Base-by-base conservation (phyloP, 2,113 vertebrate genomes). In the Natator depressus region DNA sequence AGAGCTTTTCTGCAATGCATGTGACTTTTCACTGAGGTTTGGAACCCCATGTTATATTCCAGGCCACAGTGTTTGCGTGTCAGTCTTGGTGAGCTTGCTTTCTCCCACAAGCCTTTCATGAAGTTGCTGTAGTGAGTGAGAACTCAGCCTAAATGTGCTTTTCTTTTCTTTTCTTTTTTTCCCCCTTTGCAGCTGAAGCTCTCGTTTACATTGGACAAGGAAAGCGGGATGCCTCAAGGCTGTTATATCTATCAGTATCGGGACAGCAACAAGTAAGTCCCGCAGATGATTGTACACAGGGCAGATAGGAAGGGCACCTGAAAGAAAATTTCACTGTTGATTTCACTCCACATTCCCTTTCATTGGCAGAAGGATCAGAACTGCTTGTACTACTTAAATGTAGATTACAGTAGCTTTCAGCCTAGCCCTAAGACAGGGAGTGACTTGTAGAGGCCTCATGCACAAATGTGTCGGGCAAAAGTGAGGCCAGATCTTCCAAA, bases 251-350 rank as follows among this genome's bases (percentile, higher is more conserved):
- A 99, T 90, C 98, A 99, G 94, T 99, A 99, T 98, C 98, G 98
- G 84, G 99, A 99, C 98, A 99, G 99, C 97, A 99, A 99, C 98
- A 99, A 98, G 99, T 99, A 98, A 99, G 98, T 95, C 91, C 75
- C 59, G 4, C 2, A 1, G 75, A 87, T 86, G 83, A 49, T 80
- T 4, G 8, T 57, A 16, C 1, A 0, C 83, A 78, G 59, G 55
- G 78, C 91, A 88, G 79, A 80, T 16, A 84, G 1, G 1, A 94
- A 86, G 89, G 80, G 90, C 88, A 84, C 8, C 47, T 51, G 35
- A 54, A 80, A 47, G 80, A 89, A 50, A 1, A 79, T 38, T 7
- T 22, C 24, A 9, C 51, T 47, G 25, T 16, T 35, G 53, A 54
- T 1, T 0, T 84, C n/a, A 54, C 54, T 80, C 80, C 90, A 47